Base-by-base conservation (phyloP, 35 echinoderm and acorn worm genomes). In the Stichopus chloronotus region DNA sequence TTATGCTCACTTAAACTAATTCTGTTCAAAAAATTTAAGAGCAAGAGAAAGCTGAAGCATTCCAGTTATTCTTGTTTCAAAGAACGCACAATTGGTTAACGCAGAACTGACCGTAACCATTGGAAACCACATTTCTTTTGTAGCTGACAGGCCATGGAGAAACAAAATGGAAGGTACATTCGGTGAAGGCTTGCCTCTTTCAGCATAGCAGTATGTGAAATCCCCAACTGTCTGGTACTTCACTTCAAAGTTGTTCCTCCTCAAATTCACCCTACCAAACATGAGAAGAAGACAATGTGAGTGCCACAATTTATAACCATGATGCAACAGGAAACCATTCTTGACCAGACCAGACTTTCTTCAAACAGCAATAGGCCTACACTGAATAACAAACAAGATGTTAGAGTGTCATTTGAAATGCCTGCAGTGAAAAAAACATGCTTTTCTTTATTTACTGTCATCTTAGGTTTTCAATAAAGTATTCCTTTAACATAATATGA, bases 121-220 rank as follows among this genome's bases (percentile, higher is more conserved):
- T 59, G 88, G 92, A 77, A 88, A 93, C 95, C 95, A 96, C 88
- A 96, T 91, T 5, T 96, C 95, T 61, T 93, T 93, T 65, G 86
- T 79, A n/a, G 92, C 92, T 58, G 95, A 93, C 72, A 93, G 93
- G 24, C 95, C 95, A 69, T 96, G 95, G 13, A 96, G 88, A 58
- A 96, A 94, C 57, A 96, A 25, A 72, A 96, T 81, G 16, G 92
- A 63, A 25, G 95, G 92, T 76, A 81, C 69, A 14, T 60, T 57
- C 61, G 76, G 65, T 54, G 90, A 88, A 13, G 19, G 57, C 63
- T 76, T 86, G 2, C 95, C 95, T 72, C 95, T 83, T 78, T 93
- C 95, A 25, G 95, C 95, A 79, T 93, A 96, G 55, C 92, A 93
- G 65, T 81, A 96, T 20, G 92, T 96, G 56, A 90, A 96, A 30